Evolutionary conservation across 2,113 vertebrate genomes (phyloP).

Genomic region (Eira barbara): DNA sequence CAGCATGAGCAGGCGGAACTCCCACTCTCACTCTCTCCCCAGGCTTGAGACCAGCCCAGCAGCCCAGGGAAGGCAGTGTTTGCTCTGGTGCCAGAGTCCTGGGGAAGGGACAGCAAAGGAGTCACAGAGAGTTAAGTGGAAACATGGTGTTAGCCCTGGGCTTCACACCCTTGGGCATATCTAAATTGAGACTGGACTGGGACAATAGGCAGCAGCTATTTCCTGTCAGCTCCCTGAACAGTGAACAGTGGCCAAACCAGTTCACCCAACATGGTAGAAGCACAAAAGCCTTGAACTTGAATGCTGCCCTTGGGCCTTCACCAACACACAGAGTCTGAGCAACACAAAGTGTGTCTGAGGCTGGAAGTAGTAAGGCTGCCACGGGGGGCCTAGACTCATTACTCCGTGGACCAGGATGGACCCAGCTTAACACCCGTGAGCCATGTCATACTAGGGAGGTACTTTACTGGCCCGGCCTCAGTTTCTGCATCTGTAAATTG

Average conservation of each 20-base stretch:
- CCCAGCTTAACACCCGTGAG: background rate
- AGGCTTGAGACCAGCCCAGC: background rate
- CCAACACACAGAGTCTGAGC: too few species aligned
- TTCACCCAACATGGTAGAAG: background rate
- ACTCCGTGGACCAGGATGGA: too few species aligned
- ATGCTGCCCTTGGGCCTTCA: background rate
- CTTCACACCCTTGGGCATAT: too few species aligned
- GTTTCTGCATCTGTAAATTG: background rate
- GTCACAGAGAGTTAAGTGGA: background rate
- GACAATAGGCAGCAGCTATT: background rate
- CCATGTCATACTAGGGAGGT: background rate
- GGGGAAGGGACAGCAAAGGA: background rate
- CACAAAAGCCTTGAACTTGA: background rate
- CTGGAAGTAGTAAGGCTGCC: background rate
- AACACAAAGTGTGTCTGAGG: background rate
- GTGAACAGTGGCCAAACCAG: background rate
- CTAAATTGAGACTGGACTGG: background rate
- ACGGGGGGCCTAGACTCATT: background rate
- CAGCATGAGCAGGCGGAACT: background rate
- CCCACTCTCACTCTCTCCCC: background rate
- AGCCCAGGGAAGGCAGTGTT: background rate
- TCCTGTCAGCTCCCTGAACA: background rate
- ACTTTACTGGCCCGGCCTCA: background rate
- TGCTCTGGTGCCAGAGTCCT: background rate
- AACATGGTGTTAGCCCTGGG: background rate